phyloP scores from a whole-genome alignment of 23 tunicate species.

The Styela clava region DNA sequence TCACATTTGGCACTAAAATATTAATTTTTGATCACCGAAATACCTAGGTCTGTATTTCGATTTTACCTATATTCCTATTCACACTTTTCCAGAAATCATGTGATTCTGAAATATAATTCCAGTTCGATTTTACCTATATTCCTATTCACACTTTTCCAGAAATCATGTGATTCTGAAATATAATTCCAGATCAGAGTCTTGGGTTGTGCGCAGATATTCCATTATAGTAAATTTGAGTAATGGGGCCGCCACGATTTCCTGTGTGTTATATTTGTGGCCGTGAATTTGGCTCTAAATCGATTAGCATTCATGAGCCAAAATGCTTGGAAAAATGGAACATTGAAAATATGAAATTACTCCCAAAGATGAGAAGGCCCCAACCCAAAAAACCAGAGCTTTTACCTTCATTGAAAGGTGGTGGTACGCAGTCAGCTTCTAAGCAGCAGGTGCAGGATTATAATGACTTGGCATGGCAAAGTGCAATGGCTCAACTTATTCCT shows the following conservation, averaged over 20 bases:
- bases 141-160: no score
- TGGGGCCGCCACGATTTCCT: conserved; percentile 63
- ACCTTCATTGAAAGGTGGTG: conserved; percentile 14
- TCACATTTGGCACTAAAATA: no score
- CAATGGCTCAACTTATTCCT: conserved; percentile 66
- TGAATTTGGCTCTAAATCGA: conserved; percentile 80
- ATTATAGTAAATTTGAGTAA: conserved; percentile 10
- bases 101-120: no score
- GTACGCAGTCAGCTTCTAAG: background rate
- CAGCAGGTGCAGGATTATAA: conserved; percentile 41
- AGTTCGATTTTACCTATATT: no score
- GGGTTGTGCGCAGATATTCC: no score
- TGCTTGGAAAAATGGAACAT: conserved; percentile 77
- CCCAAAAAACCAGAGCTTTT: conserved; percentile 71
- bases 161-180: no score
- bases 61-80: no score
- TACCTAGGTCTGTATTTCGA: no score
- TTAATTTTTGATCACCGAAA: no score
- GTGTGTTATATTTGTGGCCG: conserved; percentile 90
- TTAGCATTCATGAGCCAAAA: conserved; percentile 75
- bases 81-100: no score
- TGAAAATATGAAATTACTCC: conserved; percentile 74
- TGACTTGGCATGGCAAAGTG: conserved; percentile 67
- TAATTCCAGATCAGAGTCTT: no score
- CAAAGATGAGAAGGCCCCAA: conserved; percentile 34